Evolutionary conservation across 2,113 vertebrate genomes (phyloP), one percentile per base, ranked within the genome.

Genomic region (Antennarius striatus): DNA sequence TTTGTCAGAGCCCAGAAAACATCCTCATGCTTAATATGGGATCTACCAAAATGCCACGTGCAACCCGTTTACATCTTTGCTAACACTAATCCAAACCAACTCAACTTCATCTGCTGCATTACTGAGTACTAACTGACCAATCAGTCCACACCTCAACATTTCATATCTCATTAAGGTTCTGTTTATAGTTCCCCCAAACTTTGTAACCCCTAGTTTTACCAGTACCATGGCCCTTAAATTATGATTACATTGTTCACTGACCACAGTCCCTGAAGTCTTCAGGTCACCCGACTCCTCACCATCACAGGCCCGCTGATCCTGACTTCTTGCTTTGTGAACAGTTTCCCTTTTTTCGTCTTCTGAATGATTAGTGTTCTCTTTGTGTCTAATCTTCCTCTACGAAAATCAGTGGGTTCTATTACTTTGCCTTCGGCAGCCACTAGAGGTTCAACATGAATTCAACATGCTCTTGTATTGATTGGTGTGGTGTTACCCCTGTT

Each of bases 321-420:
- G 40, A 83, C 68, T 39, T 82, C 74, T 71, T 78, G 79, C 83
- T 89, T 87, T 62, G 74, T 75, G 54, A 58, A 71, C 59, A 56
- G 59, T 81, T 77, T 81, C 73, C 66, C 54, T 68, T 36, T 73
- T 80, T 72, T 68, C 66, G 28, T 67, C 82, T 56, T 10, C 64
- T 51, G 71, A 71, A 56, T 76, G 59, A 80, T 76, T 58, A 77
- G 71, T 59, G 60, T 64, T 68, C 51, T 36, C 45, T 52, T 39
- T 74, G 43, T 75, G 59, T 79, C 54, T 79, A 71, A 75, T 80
- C 28, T 36, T 68, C 56, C 28, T 17, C 53, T 58, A 49, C 74
- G 60, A n/a, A 66, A 73, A 80, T 75, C 47, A 51, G 9, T 76
- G 40, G 36, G 64, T 82, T 74, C 55, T 64, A 47, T 54, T 72